A percentile compares a stretch with the other conserved stretches of the same genome.
These are phyloP conservation scores for Rotaria sp. DNA, from an alignment of 2,888 invertebrate genomes.

Conservation along the genomic window DNA sequence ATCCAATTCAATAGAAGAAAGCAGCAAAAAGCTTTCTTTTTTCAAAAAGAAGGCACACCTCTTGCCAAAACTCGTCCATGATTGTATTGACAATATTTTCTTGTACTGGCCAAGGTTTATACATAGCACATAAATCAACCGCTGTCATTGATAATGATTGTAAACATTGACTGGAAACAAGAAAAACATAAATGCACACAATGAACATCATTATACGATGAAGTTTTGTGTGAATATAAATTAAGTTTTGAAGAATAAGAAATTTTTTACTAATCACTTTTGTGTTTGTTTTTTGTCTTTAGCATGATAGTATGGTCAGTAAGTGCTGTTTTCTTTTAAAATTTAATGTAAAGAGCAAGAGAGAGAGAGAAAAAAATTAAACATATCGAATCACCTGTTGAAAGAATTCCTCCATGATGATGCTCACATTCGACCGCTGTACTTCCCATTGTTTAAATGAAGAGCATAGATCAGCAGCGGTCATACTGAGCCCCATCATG, in stretches of 20 bases:
- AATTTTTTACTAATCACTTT: too few relatives aligned
- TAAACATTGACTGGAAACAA: neutral
- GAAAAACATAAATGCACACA: too few relatives aligned
- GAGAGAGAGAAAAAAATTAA: neutral
- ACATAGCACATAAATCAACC: constrained; percentile 46
- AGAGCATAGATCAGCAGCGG: constrained; percentile 46
- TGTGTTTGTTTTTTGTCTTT: too few relatives aligned
- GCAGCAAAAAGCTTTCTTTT: neutral
- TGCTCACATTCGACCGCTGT: constrained; percentile 43
- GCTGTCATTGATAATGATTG: constrained; percentile 46
- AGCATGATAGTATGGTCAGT: neutral
- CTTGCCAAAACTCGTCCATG: constrained; percentile 47
- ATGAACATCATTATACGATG: too few relatives aligned
- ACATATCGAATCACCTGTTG: constrained; percentile 42
- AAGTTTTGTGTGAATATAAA: too few relatives aligned
- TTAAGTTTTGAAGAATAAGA: too few relatives aligned
- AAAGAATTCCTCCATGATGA: constrained; percentile 48
- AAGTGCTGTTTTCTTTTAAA: neutral
- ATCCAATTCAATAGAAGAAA: neutral
- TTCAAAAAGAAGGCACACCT: neutral
- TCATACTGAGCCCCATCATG: constrained; percentile 45
- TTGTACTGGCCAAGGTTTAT: constrained; percentile 46
- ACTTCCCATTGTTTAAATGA: constrained; percentile 46
- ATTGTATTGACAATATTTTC: constrained; percentile 43
- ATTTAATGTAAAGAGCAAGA: neutral